Base-by-base conservation (phyloP, 2,888 invertebrate species). In the Tetanocera ferruginea region DNA sequence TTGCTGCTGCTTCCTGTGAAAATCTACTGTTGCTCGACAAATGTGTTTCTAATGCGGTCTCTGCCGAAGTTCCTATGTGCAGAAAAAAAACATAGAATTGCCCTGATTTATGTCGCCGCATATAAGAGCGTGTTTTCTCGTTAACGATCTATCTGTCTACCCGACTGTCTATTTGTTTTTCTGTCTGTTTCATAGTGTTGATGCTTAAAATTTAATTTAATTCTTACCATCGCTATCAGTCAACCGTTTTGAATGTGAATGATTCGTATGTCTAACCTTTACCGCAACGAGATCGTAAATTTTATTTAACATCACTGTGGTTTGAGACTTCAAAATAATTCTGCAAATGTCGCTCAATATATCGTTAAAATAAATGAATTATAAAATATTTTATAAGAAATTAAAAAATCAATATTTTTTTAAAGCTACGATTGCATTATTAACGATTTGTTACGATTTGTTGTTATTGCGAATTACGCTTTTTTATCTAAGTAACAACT, bases 101-200 rank as follows among this genome's bases (percentile, higher is more conserved):
- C 60, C 19, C 57, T 72, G 55, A 72, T 60, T 72, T 57, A 72
- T 72, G 49, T 49, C 49, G 19, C 8, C 31, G 25, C 25, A 28
- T 43, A 5, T 49, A n/a, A 9, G 19, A 25, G 11, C 9, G 14
- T 64, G n/a, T 43, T 43, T 51, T n/a, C 19, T 19, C 17, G 14
- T n/a, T 51, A 17, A 28, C 62, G n/a, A 34, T 64, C 62, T 74
- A 28, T 28, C 73, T 62, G 73, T 49, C 72, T 34, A 28, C 17
- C 52, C 28, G 71, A 17, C 60, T 49, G 1, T 8, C 57, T 19
- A 6, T 25, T 25, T 60, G 3, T 23, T n/a, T 9, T 3, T 4
- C 25, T 60, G 60, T 4, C 60, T 17, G n/a, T 52, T 23, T 55
- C 19, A 25, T 14, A 28, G 25, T 28, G 31, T 31, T 3, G 17